A percentile compares a stretch with the other conserved stretches of the same genome.
Conservation (phyloP, 2,888 invertebrate genomes). For the Pardosa pseudoannulata region DNA sequence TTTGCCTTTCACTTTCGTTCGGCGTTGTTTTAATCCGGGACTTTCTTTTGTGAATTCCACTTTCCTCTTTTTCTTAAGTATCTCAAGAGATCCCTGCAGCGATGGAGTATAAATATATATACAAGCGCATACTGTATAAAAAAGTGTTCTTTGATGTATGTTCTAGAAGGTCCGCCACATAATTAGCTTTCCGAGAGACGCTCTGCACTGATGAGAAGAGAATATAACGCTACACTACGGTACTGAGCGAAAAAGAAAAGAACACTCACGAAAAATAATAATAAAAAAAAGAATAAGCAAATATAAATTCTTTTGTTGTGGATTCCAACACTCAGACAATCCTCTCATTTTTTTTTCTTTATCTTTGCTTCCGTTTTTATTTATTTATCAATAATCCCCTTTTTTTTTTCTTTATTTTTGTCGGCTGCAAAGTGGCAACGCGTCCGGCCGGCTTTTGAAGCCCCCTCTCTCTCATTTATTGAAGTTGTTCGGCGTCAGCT, state of each 20-base stretch:
- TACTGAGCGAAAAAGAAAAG: conserved; percentile 34
- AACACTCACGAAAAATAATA: background rate
- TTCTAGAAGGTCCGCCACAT: conserved; percentile 43
- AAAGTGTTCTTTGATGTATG: conserved; percentile 55
- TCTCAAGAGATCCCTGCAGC: conserved; percentile 37
- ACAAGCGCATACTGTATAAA: background rate
- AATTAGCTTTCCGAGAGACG: conserved; percentile 45
- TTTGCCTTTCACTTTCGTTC: background rate
- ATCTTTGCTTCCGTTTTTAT: conserved; percentile 12
- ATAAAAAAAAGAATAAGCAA: no score
- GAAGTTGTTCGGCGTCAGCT: conserved; percentile 69
- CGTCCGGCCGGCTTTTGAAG: conserved; percentile 31
- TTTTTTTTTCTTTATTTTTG: conserved; percentile 21
- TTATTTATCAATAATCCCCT: conserved; percentile 67
- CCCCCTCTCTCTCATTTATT: conserved; percentile 64
- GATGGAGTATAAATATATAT: background rate
- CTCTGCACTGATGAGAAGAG: conserved; percentile 24
- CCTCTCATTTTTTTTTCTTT: conserved; percentile 29
- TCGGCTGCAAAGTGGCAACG: conserved; percentile 42
- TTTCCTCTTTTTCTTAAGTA: conserved; percentile 54
- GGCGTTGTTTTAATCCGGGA: conserved; percentile 32
- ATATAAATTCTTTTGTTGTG: conserved; percentile 47
- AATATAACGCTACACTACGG: conserved; percentile 59
- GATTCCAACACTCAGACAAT: conserved; percentile 24
- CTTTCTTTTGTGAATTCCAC: conserved; percentile 47